Evolutionary conservation across 2,113 vertebrate species (phyloP), one percentile per base, ranked within the genome.

Genomic region (Fukomys damarensis): DNA sequence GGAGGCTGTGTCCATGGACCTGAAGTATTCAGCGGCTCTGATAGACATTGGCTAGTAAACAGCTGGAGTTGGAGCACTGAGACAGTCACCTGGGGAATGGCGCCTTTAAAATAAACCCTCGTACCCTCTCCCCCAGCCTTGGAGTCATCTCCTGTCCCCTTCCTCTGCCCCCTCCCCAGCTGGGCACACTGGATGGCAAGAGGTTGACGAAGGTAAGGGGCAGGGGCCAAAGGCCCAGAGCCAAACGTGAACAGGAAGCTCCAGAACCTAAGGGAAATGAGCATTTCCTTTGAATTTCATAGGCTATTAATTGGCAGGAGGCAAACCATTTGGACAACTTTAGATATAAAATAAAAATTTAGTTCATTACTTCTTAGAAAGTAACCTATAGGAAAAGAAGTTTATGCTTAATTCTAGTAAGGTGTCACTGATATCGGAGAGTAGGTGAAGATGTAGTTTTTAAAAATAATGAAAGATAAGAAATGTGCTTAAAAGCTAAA

Each of bases 301-400:
- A 72, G 65, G 32, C 12, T 9, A 0, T 82, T n/a, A 3, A 61
- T 70, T 92, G 87, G 17, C 58, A 95, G 46, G 35, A 76, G 24
- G 58, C 35, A 90, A 88, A 70, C 66, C 38, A 35, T 56, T 22
- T 49, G 54, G 38, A 58, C 74, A 65, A 84, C 14, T 86, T 95
- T 46, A 52, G 43, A 38, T 43, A 56, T 59, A 94, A 93, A 61
- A 79, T 72, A 88, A 58, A 41, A 63, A 77, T 46, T 58, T 80
- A 80, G 63, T 72, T 80, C 11, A 35, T 54, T 72, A 16, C 4
- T 94, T 93, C 28, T 89, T 94, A 89, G 91, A 79, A 96, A 91
- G 66, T 82, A 41, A 70, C 11, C 16, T 7, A 54, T 35, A 80
- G 52, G 49, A 38, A 66, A 22, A 56, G 17, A 38, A 66, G 38